These are phyloP conservation scores for Trachelus tabidus DNA, from an alignment of 2,888 invertebrate genomes.

Conservation along the genomic window DNA sequence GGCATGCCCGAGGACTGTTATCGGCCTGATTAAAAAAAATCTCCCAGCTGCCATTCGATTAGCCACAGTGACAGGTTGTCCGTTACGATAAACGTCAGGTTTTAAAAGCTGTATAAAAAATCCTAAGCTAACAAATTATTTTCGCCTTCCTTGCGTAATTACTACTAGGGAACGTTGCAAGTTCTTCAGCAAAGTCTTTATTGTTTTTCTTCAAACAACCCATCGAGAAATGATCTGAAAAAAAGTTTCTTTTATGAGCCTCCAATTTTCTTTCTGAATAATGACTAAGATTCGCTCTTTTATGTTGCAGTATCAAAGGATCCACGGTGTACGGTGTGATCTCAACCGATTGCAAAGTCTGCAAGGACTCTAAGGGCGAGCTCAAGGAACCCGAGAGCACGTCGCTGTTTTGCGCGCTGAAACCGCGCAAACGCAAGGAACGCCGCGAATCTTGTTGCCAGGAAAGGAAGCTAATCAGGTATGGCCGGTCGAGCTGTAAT, in stretches of 20 bases:
- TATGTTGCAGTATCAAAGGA: conserved; percentile 53
- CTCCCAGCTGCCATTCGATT: too few relatives aligned
- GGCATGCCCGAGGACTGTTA: too few relatives aligned
- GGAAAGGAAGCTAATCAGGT: conserved; percentile 62
- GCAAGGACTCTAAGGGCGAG: conserved; percentile 60
- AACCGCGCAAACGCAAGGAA: conserved; percentile 73
- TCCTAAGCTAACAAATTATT: too few relatives aligned
- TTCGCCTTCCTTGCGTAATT: too few relatives aligned
- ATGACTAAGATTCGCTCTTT: background rate
- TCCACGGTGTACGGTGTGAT: conserved; percentile 52
- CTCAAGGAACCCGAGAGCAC: conserved; percentile 68
- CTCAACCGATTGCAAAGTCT: conserved; percentile 54
- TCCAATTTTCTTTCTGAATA: background rate
- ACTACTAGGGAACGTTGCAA: too few relatives aligned
- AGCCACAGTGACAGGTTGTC: too few relatives aligned
- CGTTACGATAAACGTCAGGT: too few relatives aligned
- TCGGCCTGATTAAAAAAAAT: too few relatives aligned
- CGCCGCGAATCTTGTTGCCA: conserved; percentile 70
- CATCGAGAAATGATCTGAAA: background rate
- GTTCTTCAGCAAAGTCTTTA: too few relatives aligned
- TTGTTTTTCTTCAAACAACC: too few relatives aligned
- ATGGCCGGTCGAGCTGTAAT: conserved; percentile 7
- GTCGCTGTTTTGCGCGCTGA: conserved; percentile 70
- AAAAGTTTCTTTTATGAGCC: background rate
- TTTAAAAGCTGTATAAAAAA: too few relatives aligned